Percentiles rank a stretch among this genome's conserved stretches.
phyloP scores from a whole-genome alignment of 2,888 invertebrate genomes.

The Tricholauxania praeusta region DNA sequence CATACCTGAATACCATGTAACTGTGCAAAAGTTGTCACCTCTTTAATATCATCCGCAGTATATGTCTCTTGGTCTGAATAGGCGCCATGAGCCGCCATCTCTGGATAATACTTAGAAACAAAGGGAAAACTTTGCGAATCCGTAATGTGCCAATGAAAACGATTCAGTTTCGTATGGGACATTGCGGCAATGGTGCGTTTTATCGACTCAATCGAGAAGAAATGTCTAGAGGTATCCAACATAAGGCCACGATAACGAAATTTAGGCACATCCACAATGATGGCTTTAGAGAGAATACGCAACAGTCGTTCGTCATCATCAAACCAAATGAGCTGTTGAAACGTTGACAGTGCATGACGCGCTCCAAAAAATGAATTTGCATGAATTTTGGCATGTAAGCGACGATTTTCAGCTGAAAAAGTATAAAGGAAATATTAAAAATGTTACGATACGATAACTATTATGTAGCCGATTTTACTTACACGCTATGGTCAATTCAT shows the following conservation, averaged over 20 bases:
- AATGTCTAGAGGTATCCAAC: conserved; percentile 93
- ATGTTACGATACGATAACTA: background rate
- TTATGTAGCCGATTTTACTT: conserved; percentile 51
- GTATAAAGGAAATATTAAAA: background rate
- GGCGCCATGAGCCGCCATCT: conserved; percentile 86
- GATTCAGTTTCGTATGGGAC: conserved; percentile 90
- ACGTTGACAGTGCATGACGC: conserved; percentile 81
- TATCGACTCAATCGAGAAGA: conserved; percentile 79
- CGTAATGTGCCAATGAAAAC: conserved; percentile 92
- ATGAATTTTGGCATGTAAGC: conserved; percentile 73
- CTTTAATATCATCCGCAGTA: conserved; percentile 76
- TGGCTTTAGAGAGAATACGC: conserved; percentile 75
- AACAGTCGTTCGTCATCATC: conserved; percentile 77
- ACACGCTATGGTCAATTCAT: conserved; percentile 74
- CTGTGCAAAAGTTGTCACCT: conserved; percentile 81
- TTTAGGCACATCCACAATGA: conserved; percentile 82
- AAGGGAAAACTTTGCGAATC: conserved; percentile 96
- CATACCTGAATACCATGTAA: conserved; percentile 80
- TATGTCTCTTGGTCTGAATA: conserved; percentile 85
- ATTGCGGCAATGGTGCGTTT: conserved; percentile 86
- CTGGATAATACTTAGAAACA: conserved; percentile 79
- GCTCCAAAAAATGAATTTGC: conserved; percentile 82
- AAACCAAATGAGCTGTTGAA: conserved; percentile 85
- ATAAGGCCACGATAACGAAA: conserved; percentile 86
- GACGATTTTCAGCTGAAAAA: conserved; percentile 58